Evolutionary conservation across 2,113 vertebrate species (phyloP).

Genomic region (Fulmarus glacialis): DNA sequence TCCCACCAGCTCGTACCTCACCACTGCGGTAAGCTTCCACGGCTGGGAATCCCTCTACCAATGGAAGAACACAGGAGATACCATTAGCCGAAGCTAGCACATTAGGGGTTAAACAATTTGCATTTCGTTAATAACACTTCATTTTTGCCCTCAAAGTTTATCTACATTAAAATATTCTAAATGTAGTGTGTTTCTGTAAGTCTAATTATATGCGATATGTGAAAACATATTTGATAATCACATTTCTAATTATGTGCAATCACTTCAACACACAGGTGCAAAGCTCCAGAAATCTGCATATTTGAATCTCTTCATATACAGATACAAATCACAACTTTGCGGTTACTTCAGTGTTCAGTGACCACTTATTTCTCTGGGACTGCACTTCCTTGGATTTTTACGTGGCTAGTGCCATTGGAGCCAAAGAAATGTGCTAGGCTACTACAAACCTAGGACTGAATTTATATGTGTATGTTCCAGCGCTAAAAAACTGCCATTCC

Average conservation of each 20-base stretch:
- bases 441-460: background rate
- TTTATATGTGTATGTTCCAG: background rate
- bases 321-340: background rate
- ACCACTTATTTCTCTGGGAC: background rate
- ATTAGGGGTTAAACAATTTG: slow-evolving; percentile 26
- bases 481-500: background rate
- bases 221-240: slow-evolving; percentile 68
- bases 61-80: background rate
- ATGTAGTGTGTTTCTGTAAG: slow-evolving; percentile 62
- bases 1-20: background rate
- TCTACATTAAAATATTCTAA: slow-evolving; percentile 70
- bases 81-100: background rate
- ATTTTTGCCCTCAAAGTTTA: slow-evolving; percentile 59
- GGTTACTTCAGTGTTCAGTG: background rate
- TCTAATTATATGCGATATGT: slow-evolving; percentile 53
- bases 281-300: slow-evolving; percentile 29
- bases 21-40: accelerated
- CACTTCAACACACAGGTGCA: slow-evolving; percentile 67
- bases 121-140: slow-evolving; percentile 40
- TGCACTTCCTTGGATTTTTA: background rate
- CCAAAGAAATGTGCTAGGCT: background rate
- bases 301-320: background rate
- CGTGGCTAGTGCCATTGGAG: background rate
- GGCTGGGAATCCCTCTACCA: background rate
- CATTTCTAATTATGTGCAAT: slow-evolving; percentile 57